Base-by-base conservation (phyloP, 2,888 invertebrate genomes). In the Hemicrepidius hirtus region DNA sequence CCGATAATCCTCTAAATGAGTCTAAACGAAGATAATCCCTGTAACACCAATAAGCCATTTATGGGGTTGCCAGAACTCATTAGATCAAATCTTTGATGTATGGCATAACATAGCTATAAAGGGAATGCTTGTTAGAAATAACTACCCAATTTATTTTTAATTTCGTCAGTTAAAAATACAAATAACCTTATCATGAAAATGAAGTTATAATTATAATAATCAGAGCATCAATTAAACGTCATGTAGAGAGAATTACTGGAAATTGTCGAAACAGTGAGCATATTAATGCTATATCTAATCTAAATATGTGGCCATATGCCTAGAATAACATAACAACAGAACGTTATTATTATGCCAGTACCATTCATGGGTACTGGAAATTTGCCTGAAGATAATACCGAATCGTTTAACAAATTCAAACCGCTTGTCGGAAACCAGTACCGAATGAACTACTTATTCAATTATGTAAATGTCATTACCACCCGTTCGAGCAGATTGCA, bases 401-500 rank as follows among this genome's bases (percentile, higher is more conserved):
- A 53, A 53, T 53, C 53, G 12, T 53, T 53, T 53, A 53, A 53
- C 53, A 37, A 64, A 49, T 64, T 28, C 49, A 44, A 66, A 57
- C 41, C 40, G 41, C 55, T 57, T 57, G 28, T 66, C 59, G 44
- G 20, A 35, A 59, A 46, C 28, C 59, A 59, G 49, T 35, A 21
- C 13, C 13, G 46, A 68, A 49, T 68, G 59, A 59, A 59, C 59
- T 68, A 60, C 59, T 68, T 68, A 68, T 68, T 60, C 68, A 59
- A 57, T 68, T 68, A 68, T 60, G 59, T 35, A 68, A 68, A 68
- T 68, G 49, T 68, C 46, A 55, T 53, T 46, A 46, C 59, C 68
- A 46, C 59, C 32, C 28, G 28, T 50, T 68, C 49, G 35, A 68
- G 18, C 59, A 59, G 59, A 68, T 60, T 68, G 68, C 59, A 55